Evolutionary conservation across 2,113 vertebrate genomes (phyloP).

Genomic region (Phoenicopterus ruber): DNA sequence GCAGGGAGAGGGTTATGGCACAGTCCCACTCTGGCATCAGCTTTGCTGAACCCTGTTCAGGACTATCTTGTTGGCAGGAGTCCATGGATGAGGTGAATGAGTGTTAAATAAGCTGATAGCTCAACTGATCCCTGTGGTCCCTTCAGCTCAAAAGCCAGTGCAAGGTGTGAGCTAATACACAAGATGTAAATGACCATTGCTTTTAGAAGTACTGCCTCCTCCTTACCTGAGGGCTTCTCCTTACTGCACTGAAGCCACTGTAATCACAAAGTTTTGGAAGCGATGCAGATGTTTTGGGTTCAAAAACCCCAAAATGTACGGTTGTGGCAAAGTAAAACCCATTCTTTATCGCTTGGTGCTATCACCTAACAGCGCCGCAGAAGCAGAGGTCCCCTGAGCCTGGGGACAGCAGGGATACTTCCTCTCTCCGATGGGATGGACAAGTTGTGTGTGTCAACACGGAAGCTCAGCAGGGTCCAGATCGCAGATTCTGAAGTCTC

Average conservation of each 20-base stretch:
- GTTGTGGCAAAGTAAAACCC: neutral
- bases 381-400: neutral
- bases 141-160: neutral
- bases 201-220: neutral
- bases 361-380: neutral
- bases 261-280: neutral
- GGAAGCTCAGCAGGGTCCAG: neutral
- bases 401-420: neutral
- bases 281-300: neutral
- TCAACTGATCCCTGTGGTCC: neutral
- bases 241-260: neutral
- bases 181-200: neutral
- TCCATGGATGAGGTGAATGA: neutral
- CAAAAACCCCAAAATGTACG: neutral
- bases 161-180: neutral
- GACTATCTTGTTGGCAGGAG: neutral
- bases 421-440: neutral
- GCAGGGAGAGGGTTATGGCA: neutral
- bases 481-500: neutral
- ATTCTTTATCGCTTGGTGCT: neutral
- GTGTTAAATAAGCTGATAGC: neutral
- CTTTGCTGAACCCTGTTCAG: neutral
- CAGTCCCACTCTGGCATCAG: neutral
- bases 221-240: neutral
- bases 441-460: neutral